phyloP scores from a whole-genome alignment of 2,888 invertebrate genomes.

The Tuberolachnus salignus region DNA sequence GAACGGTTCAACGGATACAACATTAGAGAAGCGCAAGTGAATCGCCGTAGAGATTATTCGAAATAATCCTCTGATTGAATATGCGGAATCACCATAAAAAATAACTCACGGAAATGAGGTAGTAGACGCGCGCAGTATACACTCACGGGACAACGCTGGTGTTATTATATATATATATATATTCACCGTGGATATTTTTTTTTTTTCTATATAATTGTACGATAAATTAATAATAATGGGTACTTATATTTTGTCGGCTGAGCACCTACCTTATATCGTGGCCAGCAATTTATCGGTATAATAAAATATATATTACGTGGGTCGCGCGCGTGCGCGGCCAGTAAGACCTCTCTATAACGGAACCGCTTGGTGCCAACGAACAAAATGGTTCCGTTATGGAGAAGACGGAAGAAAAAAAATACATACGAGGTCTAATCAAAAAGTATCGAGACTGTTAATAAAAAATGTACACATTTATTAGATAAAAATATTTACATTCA shows the following conservation, averaged over 20 bases:
- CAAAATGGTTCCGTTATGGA: too few relatives aligned
- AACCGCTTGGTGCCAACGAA: too few relatives aligned
- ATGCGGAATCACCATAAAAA: slow-evolving; percentile 8
- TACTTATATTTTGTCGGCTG: too few relatives aligned
- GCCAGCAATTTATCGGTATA: neutral
- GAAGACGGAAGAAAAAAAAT: too few relatives aligned
- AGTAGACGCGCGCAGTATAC: neutral
- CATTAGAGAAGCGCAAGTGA: neutral
- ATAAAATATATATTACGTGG: neutral
- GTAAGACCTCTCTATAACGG: too few relatives aligned
- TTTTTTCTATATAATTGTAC: too few relatives aligned
- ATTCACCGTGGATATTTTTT: neutral
- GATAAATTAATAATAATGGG: too few relatives aligned
- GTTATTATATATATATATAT: neutral
- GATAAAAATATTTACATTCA: too few relatives aligned
- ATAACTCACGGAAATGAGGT: neutral
- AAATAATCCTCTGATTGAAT: slow-evolving; percentile 27
- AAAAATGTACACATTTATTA: too few relatives aligned
- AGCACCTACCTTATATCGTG: neutral
- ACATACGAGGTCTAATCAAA: too few relatives aligned
- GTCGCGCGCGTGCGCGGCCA: neutral
- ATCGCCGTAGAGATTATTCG: slow-evolving; percentile 10
- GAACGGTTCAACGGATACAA: neutral
- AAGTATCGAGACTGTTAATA: too few relatives aligned
- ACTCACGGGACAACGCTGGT: neutral